Evolutionary conservation across 2,888 invertebrate species (phyloP), one percentile per base, ranked within the genome.

Genomic region (Tethea ocularis): DNA sequence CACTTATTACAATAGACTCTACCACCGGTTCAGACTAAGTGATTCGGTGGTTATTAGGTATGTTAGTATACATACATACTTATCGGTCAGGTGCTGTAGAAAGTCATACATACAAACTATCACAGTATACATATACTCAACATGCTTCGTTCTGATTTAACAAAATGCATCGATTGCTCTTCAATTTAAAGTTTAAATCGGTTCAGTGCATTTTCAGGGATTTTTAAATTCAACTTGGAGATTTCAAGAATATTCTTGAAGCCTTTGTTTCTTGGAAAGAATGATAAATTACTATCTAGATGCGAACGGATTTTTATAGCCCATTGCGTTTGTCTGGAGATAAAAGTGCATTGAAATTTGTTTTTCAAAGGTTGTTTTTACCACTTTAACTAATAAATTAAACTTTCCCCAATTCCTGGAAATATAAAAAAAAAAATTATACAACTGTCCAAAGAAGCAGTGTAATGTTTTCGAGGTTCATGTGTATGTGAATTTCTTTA

Each of bases 101-200:
- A 20, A 20, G 46, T 46, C 46, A 46, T n/a, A n/a, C 20, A 20
- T 46, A 46, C 46, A 46, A n/a, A 46, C 46, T 20, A 46, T 20
- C n/a, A 26, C 38, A n/a, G 29, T 33, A 29, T 6, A 24, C 2
- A 24, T 3, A 6, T 10, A 13, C 56, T 53, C 57, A 56, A 20
- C 54, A 23, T 57, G 61, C 20, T 29, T 8, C 26, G 41, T 41
- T 36, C 51, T 57, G 61, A 58, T 61, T 63, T 61, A 55, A 46
- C 57, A 63, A 59, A 59, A 61, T 56, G 26, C 29, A 52, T 23
- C 56, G 52, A 59, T 46, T 64, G 62, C 57, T 63, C 57, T 66
- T 60, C 54, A 62, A 72, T 75, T 68, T 66, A 66, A 41, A 41
- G 5, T 41, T 17, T 5, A 41, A 41, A 41, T 41, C 41, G 41